Evolutionary conservation across 2,797 vertebrate genomes (phyloP).

Genomic region (Peromyscus eremicus): DNA sequence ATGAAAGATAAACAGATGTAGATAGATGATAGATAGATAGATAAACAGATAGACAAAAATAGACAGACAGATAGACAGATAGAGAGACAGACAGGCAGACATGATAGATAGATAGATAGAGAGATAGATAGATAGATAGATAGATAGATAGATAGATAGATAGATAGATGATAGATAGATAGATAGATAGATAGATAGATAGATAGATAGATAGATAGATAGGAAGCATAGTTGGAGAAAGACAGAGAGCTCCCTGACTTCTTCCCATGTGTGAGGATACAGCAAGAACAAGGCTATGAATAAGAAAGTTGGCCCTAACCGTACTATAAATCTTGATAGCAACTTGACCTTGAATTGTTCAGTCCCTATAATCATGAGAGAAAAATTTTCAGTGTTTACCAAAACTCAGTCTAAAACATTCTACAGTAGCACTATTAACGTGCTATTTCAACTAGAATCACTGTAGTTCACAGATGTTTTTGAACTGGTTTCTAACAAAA

Average conservation of each 20-base stretch:
- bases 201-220: neutral
- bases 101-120: no score
- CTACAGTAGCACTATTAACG: neutral
- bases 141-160: neutral
- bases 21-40: neutral
- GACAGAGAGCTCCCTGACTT: neutral
- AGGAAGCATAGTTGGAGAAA: neutral
- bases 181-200: neutral
- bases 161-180: neutral
- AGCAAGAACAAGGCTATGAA: neutral
- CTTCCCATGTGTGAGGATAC: neutral
- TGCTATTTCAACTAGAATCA: neutral
- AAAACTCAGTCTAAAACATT: neutral
- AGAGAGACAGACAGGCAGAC: neutral
- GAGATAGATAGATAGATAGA: neutral
- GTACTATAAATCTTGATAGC: neutral
- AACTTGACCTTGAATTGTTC: neutral
- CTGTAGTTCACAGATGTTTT: neutral
- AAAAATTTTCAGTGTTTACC: neutral
- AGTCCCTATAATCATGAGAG: neutral
- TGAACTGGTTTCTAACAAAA: neutral
- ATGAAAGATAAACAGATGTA: neutral
- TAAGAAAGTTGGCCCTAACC: neutral
- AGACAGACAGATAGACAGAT: neutral
- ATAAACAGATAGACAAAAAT: neutral